Percentiles rank a stretch among this genome's conserved stretches.
phyloP scores from a whole-genome alignment of 2,113 vertebrate genomes.

The Gymnorhina tibicen region DNA sequence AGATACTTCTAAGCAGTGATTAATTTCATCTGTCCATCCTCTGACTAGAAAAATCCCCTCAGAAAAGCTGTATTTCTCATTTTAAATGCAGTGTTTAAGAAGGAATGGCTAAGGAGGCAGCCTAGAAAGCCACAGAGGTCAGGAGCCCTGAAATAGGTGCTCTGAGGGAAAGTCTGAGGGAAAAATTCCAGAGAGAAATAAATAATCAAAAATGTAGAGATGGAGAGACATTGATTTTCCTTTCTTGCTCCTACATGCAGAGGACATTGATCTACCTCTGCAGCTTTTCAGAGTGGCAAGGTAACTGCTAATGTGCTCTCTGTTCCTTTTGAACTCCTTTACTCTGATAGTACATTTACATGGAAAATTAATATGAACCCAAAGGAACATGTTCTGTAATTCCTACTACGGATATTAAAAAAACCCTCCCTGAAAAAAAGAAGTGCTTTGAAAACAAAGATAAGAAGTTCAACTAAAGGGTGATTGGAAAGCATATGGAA shows the following conservation, averaged over 20 bases:
- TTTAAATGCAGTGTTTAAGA: neutral
- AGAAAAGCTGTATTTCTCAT: neutral
- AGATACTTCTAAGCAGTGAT: neutral
- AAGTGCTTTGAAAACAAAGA: neutral
- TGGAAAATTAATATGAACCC: neutral
- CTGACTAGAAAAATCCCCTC: neutral
- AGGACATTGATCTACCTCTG: neutral
- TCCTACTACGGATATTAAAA: neutral
- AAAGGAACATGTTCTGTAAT: neutral
- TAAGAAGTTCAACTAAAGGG: neutral
- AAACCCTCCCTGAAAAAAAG: neutral
- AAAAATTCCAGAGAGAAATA: neutral
- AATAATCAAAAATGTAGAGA: neutral
- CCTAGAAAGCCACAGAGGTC: neutral
- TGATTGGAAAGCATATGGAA: neutral
- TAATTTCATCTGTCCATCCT: neutral
- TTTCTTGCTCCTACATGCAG: neutral
- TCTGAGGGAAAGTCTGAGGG: neutral
- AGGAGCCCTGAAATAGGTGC: neutral
- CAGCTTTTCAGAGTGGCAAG: neutral
- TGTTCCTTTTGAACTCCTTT: neutral
- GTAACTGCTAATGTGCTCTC: neutral
- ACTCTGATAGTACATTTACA: neutral
- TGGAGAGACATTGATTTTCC: neutral
- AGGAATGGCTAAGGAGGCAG: neutral